phyloP scores from a whole-genome alignment of 2,888 invertebrate genomes.

The Schizotus pectinicornis region DNA sequence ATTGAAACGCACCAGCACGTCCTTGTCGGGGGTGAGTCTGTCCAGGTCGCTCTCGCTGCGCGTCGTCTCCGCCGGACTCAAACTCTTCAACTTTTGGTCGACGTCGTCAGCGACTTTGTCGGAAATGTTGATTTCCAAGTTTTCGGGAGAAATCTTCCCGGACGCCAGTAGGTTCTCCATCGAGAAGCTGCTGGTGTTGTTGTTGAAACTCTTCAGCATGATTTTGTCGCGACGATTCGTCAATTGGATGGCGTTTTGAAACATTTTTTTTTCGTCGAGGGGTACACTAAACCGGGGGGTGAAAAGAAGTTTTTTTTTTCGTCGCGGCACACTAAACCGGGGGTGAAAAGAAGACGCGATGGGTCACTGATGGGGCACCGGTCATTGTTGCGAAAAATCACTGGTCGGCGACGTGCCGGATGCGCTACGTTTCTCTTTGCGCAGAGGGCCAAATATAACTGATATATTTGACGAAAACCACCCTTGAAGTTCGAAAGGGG shows the following conservation, averaged over 20 bases:
- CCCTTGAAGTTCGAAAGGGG: conserved; percentile 51
- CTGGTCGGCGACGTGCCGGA: no score
- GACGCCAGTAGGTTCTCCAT: conserved; percentile 56
- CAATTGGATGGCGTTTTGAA: conserved; percentile 53
- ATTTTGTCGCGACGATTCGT: conserved; percentile 53
- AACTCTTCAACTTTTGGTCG: conserved; percentile 27
- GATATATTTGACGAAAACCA: conserved; percentile 49
- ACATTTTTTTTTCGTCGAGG: conserved; percentile 40
- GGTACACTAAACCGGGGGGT: no score
- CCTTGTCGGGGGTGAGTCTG: conserved; percentile 49
- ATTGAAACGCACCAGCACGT: conserved; percentile 52
- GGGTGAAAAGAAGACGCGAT: no score
- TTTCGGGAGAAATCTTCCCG: conserved; percentile 54
- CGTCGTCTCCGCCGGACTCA: conserved; percentile 37
- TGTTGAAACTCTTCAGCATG: conserved; percentile 54
- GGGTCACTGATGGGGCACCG: no score
- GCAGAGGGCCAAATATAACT: conserved; percentile 40
- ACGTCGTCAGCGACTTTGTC: conserved; percentile 16
- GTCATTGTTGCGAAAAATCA: conserved; percentile 22
- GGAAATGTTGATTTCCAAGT: conserved; percentile 35
- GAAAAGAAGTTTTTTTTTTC: no score
- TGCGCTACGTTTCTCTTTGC: conserved; percentile 32
- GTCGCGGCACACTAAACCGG: no score
- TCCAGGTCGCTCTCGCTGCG: conserved; percentile 46
- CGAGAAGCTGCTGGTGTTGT: conserved; percentile 55